A percentile compares a stretch with the other conserved stretches of the same genome.
Conservation (phyloP, 2,113 vertebrate species). For the Nothobranchius kuhntae region DNA sequence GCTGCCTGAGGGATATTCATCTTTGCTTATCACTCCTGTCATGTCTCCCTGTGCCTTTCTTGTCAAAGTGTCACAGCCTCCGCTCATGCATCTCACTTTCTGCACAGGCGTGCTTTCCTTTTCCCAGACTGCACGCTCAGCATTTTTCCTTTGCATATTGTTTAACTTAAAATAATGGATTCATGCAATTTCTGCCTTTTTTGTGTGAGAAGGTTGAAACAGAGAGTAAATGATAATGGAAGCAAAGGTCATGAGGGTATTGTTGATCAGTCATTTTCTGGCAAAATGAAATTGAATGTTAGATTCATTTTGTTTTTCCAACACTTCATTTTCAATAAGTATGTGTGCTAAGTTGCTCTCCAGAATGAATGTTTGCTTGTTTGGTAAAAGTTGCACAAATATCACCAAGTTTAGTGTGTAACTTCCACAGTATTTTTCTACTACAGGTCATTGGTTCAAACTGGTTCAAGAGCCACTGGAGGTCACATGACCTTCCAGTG, state of each 20-base stretch:
- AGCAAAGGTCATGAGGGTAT: constrained; percentile 27
- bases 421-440: not conserved
- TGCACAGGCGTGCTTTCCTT: constrained; percentile 9
- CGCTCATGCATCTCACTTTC: not conserved
- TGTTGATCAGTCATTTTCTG: too few relatives aligned
- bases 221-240: constrained; percentile 31
- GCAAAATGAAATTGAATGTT: too few relatives aligned
- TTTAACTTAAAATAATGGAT: constrained; percentile 26
- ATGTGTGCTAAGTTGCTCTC: too few relatives aligned
- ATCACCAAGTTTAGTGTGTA: too few relatives aligned
- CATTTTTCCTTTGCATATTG: constrained; percentile 20
- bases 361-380: too few relatives aligned
- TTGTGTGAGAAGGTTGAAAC: constrained; percentile 39
- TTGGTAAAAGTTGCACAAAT: not conserved
- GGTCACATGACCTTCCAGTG: not conserved
- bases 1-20: constrained; percentile 70
- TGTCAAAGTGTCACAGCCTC: constrained; percentile 46
- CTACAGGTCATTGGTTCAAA: not conserved
- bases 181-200: constrained; percentile 22
- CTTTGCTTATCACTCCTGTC: constrained; percentile 69
- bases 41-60: constrained; percentile 45
- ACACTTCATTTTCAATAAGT: too few relatives aligned
- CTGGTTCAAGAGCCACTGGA: not conserved
- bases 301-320: too few relatives aligned
- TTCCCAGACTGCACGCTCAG: constrained; percentile 23